Base-by-base conservation (phyloP, 1,140 invertebrate species). In the Trialeurodes vaporariorum region DNA sequence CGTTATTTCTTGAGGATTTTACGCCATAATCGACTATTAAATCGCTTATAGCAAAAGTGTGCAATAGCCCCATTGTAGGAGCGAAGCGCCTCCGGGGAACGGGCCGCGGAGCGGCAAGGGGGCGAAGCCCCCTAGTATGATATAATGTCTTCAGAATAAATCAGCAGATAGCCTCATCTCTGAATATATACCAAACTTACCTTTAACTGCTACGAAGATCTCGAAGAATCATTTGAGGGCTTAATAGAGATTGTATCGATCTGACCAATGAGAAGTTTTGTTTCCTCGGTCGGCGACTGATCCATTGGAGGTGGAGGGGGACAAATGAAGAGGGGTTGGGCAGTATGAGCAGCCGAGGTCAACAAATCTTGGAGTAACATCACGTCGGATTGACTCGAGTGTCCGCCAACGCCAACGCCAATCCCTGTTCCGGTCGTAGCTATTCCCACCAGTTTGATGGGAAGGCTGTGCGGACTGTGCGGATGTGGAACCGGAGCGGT, bases 251-350 rank as follows among this genome's bases (percentile, higher is more conserved):
- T 9, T 5, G 5, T 49, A 49, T 49, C 34, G 34, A 49, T n/a
- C n/a, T n/a, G n/a, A n/a, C n/a, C 68, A 66, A 67, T 61, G 65
- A 82, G 75, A 65, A 82, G 73, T 68, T 77, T 77, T 17, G 81
- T 82, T 72, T 83, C 81, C 74, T 84, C 82, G 5, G 80, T 81
- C 21, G 81, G 81, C 17, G 82, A 81, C 69, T 76, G 76, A 72
- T 81, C 81, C 73, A 80, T 79, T 2, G 81, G 78, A 22, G 80
- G 78, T 23, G 80, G 78, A 25, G 79, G 80, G 13, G 79, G 79
- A 68, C 80, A 81, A 59, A 81, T 81, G 72, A 78, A 80, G 34
- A 81, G 72, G 2, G 78, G 77, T 40, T 71, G 72, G 12, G 68
- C 67, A 22, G 69, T 63, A 21, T 63, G 63, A 49, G 64, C 26